These are phyloP conservation scores for Rhamnusium bicolor DNA, from an alignment of 2,888 invertebrate genomes.

Conservation along the genomic window DNA sequence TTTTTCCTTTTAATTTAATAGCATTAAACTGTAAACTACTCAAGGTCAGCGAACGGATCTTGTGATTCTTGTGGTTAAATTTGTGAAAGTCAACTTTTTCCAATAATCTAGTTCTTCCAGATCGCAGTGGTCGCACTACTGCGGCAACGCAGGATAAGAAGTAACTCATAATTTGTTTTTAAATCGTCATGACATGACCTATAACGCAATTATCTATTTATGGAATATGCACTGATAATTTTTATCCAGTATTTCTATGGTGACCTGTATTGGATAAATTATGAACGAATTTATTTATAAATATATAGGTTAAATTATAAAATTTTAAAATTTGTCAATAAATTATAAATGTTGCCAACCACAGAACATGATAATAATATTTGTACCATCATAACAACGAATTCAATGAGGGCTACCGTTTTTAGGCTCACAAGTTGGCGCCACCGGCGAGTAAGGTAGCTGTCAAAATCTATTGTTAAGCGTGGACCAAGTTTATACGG, in stretches of 20 bases:
- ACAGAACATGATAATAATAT: no score
- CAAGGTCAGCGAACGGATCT: slow-evolving; percentile 43
- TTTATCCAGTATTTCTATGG: not conserved
- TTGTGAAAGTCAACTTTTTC: slow-evolving; percentile 22
- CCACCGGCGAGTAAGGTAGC: no score
- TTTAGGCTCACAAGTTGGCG: no score
- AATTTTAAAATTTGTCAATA: no score
- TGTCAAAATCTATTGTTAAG: no score
- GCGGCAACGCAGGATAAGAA: slow-evolving; percentile 22
- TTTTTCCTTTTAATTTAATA: slow-evolving; percentile 49
- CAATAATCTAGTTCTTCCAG: slow-evolving; percentile 25
- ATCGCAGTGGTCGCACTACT: no score
- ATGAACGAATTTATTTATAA: not conserved
- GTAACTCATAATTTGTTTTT: slow-evolving; percentile 18
- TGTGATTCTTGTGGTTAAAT: slow-evolving; percentile 9
- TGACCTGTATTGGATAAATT: not conserved
- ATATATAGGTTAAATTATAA: no score
- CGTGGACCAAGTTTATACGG: no score
- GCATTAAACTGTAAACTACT: slow-evolving; percentile 38
- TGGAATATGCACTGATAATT: not conserved
- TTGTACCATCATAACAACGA: no score
- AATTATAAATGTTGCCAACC: not conserved
- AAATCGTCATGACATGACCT: slow-evolving; percentile 3
- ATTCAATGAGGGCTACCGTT: no score
- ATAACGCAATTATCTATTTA: not conserved